These are phyloP conservation scores for Megamerina dolium DNA, from an alignment of 2,888 invertebrate species.

Conservation along the genomic window DNA sequence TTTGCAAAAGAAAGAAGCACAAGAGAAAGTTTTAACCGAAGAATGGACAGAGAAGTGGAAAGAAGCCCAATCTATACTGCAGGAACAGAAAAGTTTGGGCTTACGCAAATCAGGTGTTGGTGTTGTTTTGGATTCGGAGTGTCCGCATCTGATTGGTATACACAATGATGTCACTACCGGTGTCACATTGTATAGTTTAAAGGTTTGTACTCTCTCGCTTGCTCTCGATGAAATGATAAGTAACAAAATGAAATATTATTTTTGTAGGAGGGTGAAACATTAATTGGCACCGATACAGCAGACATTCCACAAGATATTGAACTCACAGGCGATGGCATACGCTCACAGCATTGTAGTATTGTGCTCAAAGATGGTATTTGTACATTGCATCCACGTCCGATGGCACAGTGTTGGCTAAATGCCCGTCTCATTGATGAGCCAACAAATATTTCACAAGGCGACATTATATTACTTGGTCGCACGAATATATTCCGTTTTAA, in stretches of 20 bases:
- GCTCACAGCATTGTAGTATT: constrained; percentile 73
- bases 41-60: constrained; percentile 93
- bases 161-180: constrained; percentile 90
- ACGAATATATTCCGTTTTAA: constrained; percentile 83
- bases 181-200: constrained; percentile 83
- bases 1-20: constrained; percentile 83
- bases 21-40: constrained; percentile 82
- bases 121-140: constrained; percentile 82
- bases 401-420: constrained; percentile 77
- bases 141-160: constrained; percentile 87
- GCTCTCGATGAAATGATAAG: no score
- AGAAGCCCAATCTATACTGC: constrained; percentile 79
- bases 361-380: constrained; percentile 66
- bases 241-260: not conserved
- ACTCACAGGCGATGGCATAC: constrained; percentile 67
- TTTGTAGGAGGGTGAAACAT: constrained; percentile 72
- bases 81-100: constrained; percentile 82
- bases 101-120: constrained; percentile 82
- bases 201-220: constrained; percentile 53
- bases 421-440: constrained; percentile 72
- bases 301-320: constrained; percentile 66
- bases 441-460: constrained; percentile 73
- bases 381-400: constrained; percentile 65
- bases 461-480: constrained; percentile 69
- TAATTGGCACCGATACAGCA: constrained; percentile 74